Percentiles rank a stretch among this genome's conserved stretches.
Evolutionary conservation across 2,888 invertebrate species (phyloP).

Genomic region (Teinopalpus imperialis): DNA sequence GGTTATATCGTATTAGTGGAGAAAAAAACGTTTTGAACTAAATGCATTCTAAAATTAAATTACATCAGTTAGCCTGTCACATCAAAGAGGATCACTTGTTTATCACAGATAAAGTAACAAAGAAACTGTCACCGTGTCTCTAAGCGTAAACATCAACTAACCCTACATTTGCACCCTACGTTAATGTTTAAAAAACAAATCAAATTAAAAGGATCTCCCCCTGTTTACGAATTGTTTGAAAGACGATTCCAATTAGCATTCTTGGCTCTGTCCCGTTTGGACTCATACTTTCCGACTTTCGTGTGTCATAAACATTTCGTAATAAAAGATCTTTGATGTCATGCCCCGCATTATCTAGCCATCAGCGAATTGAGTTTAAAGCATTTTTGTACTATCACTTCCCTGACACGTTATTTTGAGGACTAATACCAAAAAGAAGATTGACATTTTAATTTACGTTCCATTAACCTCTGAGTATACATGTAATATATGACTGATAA

Average conservation of each 20-base stretch:
- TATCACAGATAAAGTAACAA: neutral
- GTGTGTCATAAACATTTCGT: slow-evolving; percentile 51
- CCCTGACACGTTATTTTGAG: too few species aligned
- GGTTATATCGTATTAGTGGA: too few species aligned
- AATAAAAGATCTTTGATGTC: slow-evolving; percentile 49
- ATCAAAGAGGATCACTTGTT: slow-evolving; percentile 4
- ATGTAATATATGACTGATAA: too few species aligned
- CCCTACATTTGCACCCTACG: slow-evolving; percentile 24
- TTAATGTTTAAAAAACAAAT: slow-evolving; percentile 39
- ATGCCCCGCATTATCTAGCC: slow-evolving; percentile 11
- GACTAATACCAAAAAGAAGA: too few species aligned
- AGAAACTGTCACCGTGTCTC: slow-evolving; percentile 17
- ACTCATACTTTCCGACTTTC: slow-evolving; percentile 43
- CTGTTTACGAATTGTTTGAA: slow-evolving; percentile 60
- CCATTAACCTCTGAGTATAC: too few species aligned
- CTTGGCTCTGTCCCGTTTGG: slow-evolving; percentile 46
- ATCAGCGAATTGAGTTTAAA: neutral
- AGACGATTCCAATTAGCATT: slow-evolving; percentile 61
- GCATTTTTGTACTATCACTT: neutral
- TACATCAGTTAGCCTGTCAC: slow-evolving; percentile 9
- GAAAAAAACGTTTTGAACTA: too few species aligned
- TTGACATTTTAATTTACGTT: too few species aligned
- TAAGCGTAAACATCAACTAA: slow-evolving; percentile 29
- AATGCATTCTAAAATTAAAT: neutral
- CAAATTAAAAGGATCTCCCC: slow-evolving; percentile 59